Conservation (phyloP, 37 sponge, comb jelly and placozoan genomes). For the Lycopodina hypogea region DNA sequence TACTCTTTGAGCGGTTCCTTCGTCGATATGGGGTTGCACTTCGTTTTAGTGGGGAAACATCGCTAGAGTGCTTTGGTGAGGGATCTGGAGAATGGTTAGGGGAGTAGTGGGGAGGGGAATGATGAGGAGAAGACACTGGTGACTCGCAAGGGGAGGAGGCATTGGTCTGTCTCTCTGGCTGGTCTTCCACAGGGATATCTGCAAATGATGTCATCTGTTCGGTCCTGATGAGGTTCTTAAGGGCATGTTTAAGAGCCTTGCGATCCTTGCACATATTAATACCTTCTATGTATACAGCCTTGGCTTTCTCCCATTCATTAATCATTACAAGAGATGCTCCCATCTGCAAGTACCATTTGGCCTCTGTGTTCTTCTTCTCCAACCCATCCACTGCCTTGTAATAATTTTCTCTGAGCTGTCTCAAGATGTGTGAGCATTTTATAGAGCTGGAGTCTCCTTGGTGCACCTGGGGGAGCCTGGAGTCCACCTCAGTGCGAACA, state of each 20-base stretch:
- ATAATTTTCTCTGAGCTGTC: constrained; percentile 23
- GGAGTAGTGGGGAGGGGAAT: not conserved
- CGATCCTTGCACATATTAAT: constrained; percentile 58
- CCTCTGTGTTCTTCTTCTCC: constrained; percentile 15
- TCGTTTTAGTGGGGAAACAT: not conserved
- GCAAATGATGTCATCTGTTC: constrained; percentile 27
- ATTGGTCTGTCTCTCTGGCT: not conserved
- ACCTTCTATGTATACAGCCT: constrained; percentile 62
- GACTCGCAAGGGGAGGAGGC: not conserved
- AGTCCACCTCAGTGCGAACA: constrained; percentile 36
- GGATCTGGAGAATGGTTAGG: not conserved
- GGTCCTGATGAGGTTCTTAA: constrained; percentile 38
- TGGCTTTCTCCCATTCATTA: constrained; percentile 75
- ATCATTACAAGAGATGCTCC: constrained; percentile 57
- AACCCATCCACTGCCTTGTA: constrained; percentile 17
- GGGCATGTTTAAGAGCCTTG: constrained; percentile 30
- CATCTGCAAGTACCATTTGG: constrained; percentile 63
- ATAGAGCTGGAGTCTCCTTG: not conserved
- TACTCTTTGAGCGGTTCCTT: constrained; percentile 1
- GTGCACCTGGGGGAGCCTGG: not conserved
- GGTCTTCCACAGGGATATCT: constrained; percentile 34
- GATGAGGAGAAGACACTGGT: not conserved
- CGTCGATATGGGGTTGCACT: too few relatives aligned
- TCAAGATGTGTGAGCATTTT: constrained; percentile 26
- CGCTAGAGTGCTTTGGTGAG: not conserved